A percentile compares a stretch with the other conserved stretches of the same genome.
Conservation (phyloP, 2,113 vertebrate genomes). For the Grus americana region DNA sequence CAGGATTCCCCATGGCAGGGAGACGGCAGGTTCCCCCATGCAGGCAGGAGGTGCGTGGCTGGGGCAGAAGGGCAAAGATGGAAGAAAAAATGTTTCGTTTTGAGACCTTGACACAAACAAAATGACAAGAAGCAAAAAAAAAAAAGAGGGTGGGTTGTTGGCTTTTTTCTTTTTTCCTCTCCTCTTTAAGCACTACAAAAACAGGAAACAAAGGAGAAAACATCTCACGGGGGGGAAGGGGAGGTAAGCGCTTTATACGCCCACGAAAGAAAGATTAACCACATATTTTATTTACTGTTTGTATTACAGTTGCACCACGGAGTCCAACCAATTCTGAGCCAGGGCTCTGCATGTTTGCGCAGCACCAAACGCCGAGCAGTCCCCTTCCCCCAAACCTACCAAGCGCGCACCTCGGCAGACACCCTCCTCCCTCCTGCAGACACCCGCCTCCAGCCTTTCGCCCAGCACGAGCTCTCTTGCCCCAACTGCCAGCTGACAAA, state of each 20-base stretch:
- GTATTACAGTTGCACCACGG: neutral
- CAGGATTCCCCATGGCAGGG: neutral
- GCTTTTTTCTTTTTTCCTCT: neutral
- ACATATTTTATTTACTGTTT: conserved; percentile 65
- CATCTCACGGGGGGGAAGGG: conserved; percentile 54
- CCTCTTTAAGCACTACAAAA: conserved; percentile 44
- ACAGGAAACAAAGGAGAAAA: conserved; percentile 73
- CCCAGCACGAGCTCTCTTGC: neutral
- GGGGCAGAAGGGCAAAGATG: conserved; percentile 10
- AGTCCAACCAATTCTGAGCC: conserved; percentile 3
- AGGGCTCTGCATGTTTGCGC: neutral
- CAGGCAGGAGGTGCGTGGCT: neutral
- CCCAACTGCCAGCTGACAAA: neutral
- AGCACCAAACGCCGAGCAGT: accelerated
- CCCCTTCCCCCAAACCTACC: neutral
- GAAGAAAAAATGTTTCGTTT: conserved; percentile 4
- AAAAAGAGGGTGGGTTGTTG: neutral
- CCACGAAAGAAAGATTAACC: conserved; percentile 65
- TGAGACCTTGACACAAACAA: conserved; percentile 18
- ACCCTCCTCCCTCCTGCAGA: neutral
- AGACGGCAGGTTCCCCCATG: neutral
- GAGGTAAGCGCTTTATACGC: conserved; percentile 51
- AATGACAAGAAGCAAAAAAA: neutral
- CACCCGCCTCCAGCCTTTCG: neutral
- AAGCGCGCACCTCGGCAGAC: accelerated